A percentile compares a stretch with the other conserved stretches of the same genome.
These are phyloP conservation scores for Leucosticte australis DNA, from an alignment of 2,113 vertebrate species.

Conservation along the genomic window DNA sequence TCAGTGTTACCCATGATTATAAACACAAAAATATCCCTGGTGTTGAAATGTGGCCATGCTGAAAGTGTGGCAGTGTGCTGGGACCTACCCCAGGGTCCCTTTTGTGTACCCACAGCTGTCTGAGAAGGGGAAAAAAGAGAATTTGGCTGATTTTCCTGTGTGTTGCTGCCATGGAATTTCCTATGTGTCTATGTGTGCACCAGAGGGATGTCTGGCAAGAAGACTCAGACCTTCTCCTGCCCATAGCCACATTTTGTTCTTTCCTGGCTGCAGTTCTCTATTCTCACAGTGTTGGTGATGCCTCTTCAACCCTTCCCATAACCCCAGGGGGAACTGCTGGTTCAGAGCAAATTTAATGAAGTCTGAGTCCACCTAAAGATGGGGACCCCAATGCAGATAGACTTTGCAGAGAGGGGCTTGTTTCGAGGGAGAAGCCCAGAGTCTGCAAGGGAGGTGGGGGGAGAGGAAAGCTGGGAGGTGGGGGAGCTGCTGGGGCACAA, in stretches of 20 bases:
- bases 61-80: not conserved
- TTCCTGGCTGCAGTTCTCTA: not conserved
- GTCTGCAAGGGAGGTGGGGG: not conserved
- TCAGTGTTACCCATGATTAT: not conserved
- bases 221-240: not conserved
- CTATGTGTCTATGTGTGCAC: not conserved
- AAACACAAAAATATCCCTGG: not conserved
- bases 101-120: not conserved
- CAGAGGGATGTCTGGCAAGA: not conserved
- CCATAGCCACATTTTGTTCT: not conserved
- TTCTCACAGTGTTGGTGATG: not conserved
- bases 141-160: not conserved
- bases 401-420: not conserved
- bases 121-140: not conserved
- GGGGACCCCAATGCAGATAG: accelerated
- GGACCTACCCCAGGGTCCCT: not conserved
- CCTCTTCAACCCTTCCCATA: not conserved
- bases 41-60: not conserved
- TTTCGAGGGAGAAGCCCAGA: not conserved
- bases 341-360: not conserved
- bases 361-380: not conserved
- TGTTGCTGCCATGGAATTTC: not conserved
- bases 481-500: not conserved
- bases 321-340: not conserved
- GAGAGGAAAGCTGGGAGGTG: not conserved